phyloP scores from a whole-genome alignment of 2,888 invertebrate species.

The Malthinus flaveolus region DNA sequence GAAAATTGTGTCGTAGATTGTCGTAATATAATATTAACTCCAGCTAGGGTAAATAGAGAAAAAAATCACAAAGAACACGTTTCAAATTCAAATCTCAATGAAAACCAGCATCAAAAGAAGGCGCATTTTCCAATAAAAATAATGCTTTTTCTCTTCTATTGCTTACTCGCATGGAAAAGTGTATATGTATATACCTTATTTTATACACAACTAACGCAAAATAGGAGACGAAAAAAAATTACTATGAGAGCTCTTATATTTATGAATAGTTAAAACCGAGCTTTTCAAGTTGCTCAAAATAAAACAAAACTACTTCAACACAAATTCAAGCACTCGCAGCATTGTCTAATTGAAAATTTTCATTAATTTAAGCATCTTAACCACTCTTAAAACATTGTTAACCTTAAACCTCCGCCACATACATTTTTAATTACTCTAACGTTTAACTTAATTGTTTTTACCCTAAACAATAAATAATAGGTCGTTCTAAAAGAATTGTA shows the following conservation, averaged over 20 bases:
- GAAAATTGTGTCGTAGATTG: background rate
- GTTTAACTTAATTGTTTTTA: too few relatives aligned
- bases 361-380: background rate
- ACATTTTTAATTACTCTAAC: background rate
- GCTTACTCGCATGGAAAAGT: conserved; percentile 23
- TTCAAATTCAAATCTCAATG: conserved; percentile 14
- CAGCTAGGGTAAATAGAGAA: conserved; percentile 8
- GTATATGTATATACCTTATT: conserved; percentile 10
- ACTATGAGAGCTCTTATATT: conserved; percentile 8
- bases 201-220: conserved; percentile 7
- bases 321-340: conserved; percentile 4
- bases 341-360: conserved; percentile 1
- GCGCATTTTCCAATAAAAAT: conserved; percentile 13
- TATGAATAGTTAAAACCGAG: background rate
- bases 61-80: conserved; percentile 12
- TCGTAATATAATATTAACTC: background rate
- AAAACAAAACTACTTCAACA: background rate
- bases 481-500: too few relatives aligned
- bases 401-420: too few relatives aligned
- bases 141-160: too few relatives aligned
- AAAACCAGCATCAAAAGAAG: conserved; percentile 22
- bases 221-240: conserved; percentile 3
- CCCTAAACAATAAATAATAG: too few relatives aligned
- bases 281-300: background rate
- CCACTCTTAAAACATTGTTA: background rate